Conservation (phyloP, 2,797 vertebrate species). For the Phyllotis vaccarum region DNA sequence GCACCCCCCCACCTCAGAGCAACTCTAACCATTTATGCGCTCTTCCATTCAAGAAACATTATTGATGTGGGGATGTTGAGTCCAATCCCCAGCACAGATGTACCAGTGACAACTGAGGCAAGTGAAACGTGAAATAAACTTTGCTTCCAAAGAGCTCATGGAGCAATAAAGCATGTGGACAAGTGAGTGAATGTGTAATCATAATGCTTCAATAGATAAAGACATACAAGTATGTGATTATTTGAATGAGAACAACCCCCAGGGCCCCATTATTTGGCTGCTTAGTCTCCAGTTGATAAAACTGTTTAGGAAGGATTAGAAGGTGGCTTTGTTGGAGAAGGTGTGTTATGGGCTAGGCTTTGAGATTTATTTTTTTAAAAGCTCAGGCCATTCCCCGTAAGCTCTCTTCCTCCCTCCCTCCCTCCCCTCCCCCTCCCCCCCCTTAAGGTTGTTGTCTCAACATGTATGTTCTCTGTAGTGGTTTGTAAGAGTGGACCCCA, state of each 20-base stretch:
- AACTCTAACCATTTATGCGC: constrained; percentile 2
- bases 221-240: background rate
- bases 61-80: background rate
- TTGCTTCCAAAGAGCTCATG: too few relatives aligned
- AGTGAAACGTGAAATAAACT: background rate
- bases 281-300: too few relatives aligned
- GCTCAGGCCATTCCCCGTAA: background rate
- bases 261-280: background rate
- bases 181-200: background rate
- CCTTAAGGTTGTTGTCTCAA: background rate
- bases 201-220: background rate
- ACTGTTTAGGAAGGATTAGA: too few relatives aligned
- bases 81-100: background rate
- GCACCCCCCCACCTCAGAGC: too few relatives aligned
- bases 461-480: background rate
- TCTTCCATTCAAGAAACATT: constrained; percentile 34
- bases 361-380: background rate
- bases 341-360: background rate
- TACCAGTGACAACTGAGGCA: background rate
- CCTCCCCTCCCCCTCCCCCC: too few relatives aligned
- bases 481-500: background rate
- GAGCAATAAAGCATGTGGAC: background rate
- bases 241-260: background rate
- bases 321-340: background rate
- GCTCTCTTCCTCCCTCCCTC: background rate